Base-by-base conservation (phyloP, 2,797 vertebrate species). In the Borostomias antarcticus region DNA sequence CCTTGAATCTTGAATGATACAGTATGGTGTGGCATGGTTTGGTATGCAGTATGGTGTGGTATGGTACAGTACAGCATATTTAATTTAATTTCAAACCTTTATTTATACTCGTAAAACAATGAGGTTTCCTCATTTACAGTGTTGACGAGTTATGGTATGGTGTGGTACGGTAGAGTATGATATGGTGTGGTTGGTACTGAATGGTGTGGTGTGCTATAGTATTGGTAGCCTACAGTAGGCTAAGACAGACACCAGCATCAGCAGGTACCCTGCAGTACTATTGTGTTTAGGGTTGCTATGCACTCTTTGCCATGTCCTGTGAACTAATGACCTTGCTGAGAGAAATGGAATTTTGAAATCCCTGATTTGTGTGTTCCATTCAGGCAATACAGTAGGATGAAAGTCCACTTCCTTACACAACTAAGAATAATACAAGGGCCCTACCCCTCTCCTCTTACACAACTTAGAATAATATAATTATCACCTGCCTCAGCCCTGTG, bases 361-460 rank as follows among this genome's bases (percentile, higher is more conserved):
- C 73, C 73, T 78, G 64, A 62, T 45, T 72, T 74, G 73, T 74
- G 72, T 75, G 81, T 85, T 84, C 82, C 84, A 84, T 62, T 64
- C 75, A 66, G 75, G 68, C 77, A 69, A 71, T 73, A 19, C 33
- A 21, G 52, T 54, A 0, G 30, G 70, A 67, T 71, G 59, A 81
- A 79, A 77, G 65, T 82, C 56, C 30, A 70, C 71, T 69, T 70
- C 54, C 47, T 69, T 63, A 59, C 45, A 57, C 43, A 69, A 54
- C 13, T 33, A 5, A 25, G 19, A 45, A 28, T 33, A n/a, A 62
- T 2, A 40, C 0, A 28, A 2, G 28, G 15, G 40, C n/a, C 17
- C 6, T 17, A 45, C n/a, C 40, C 40, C 40, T 45, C 15, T 4
- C 3, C 5, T 15, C 15, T 45, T 13, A n/a, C 40, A 4, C 4